Evolutionary conservation across 2,797 vertebrate genomes (phyloP).

Genomic region (Cryptoblepharus egeriae): DNA sequence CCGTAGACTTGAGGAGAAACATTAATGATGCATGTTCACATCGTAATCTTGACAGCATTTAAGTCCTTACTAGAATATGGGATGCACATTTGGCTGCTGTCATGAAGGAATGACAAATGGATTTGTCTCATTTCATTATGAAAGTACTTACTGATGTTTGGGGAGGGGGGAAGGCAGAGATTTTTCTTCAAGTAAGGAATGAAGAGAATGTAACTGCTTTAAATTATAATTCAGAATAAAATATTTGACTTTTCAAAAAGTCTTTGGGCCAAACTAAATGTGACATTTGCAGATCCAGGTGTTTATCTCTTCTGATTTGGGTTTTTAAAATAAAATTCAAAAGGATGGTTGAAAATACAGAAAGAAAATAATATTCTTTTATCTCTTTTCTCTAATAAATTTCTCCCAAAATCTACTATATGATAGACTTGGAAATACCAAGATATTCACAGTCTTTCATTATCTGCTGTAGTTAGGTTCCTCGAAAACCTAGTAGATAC

Average conservation of each 20-base stretch:
- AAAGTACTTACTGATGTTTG: constrained; percentile 5
- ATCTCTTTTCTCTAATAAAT: too few relatives aligned
- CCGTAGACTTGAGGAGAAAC: constrained; percentile 3
- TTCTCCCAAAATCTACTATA: too few relatives aligned
- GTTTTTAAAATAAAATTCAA: not conserved
- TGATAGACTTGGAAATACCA: too few relatives aligned
- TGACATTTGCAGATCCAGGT: not conserved
- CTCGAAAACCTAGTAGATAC: too few relatives aligned
- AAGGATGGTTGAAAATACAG: too few relatives aligned
- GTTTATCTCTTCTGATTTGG: not conserved
- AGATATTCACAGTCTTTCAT: too few relatives aligned
- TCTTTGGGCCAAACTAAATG: not conserved
- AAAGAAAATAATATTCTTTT: too few relatives aligned
- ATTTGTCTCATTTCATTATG: constrained; percentile 2
- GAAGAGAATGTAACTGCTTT: constrained; percentile 8
- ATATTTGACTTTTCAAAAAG: not conserved
- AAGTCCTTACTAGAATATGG: not conserved
- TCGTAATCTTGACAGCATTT: constrained; percentile 10
- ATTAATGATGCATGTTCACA: not conserved
- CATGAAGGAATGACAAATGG: constrained; percentile 12
- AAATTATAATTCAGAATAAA: not conserved
- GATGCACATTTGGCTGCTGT: not conserved
- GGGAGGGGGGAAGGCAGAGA: not conserved
- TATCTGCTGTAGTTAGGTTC: too few relatives aligned
- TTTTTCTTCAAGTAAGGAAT: not conserved